Evolutionary conservation across 2,113 vertebrate species (phyloP), one percentile per base, ranked within the genome.

Genomic region (Siniperca knerii): DNA sequence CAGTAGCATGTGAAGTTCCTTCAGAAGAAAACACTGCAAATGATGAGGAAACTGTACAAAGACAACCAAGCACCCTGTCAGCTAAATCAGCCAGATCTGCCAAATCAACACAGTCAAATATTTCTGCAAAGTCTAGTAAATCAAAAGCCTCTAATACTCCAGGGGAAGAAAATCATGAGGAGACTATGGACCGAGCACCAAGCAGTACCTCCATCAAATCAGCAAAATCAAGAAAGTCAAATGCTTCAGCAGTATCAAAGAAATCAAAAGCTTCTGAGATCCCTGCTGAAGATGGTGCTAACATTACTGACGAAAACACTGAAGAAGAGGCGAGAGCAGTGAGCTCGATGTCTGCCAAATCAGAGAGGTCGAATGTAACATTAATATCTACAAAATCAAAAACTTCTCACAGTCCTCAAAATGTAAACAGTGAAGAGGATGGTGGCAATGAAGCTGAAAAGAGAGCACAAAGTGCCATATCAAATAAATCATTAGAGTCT

Each of bases 331-430:
- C 25, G 15, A 73, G 75, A 86, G 40, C 42, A 15, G 91, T 90
- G 44, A 94, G 89, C 69, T 61, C 77, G 8, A 7, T 58, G 35
- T 95, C 93, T 18, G 61, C 83, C 0, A 91, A 87, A 67, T 95
- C 93, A 13, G 91, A 6, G 11, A 90, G 89, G 55, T 42, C 80
- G 90, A 93, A 71, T 54, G 57, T 69, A 23, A 93, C 92, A 35
- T 70, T 86, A 0, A 79, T 84, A 64, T 91, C 87, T 65, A 25
- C 44, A 46, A 86, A 75, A 80, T 87, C 88, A 25, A 84, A 80
- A 75, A 42, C 8, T 13, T 88, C 90, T 4, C 4, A 48, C 0
- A 5, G 6, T 57, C 50, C 70, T 73, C 55, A 48, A 18, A 87
- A 76, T 8, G 55, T 25, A n/a, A 61, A 64, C 10, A n/a, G 6